These are phyloP conservation scores for Lingula anatina DNA, from an alignment of 2,888 invertebrate species.

Conservation along the genomic window DNA sequence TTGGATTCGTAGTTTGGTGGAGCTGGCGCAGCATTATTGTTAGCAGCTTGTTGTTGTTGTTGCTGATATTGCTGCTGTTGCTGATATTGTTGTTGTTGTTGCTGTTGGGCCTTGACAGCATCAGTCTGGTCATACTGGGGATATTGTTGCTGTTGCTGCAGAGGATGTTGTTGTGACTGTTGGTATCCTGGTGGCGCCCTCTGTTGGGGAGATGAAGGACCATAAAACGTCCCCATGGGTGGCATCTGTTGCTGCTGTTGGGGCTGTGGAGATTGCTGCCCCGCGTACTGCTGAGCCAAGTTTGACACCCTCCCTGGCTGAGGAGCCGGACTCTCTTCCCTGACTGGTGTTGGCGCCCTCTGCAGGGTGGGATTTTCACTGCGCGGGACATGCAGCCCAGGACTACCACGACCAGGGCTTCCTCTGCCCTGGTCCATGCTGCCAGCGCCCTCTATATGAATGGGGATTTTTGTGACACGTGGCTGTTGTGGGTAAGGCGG, in stretches of 20 bases:
- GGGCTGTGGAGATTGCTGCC: constrained; percentile 11
- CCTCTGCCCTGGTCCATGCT: no score
- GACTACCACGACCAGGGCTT: no score
- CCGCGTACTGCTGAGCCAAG: constrained; percentile 4
- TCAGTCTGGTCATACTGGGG: constrained; percentile 1
- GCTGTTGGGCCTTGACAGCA: constrained; percentile 1
- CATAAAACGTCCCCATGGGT: no score
- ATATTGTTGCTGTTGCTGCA: not conserved
- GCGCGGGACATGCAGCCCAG: no score
- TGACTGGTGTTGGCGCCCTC: constrained; percentile 7
- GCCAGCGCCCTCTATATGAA: no score
- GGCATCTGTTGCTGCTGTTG: constrained; percentile 10
- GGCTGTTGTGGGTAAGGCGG: constrained; percentile 3
- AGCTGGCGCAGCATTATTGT: constrained; percentile 1
- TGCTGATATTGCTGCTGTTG: constrained; percentile 1
- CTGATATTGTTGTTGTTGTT: constrained; percentile 5
- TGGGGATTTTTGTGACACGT: no score
- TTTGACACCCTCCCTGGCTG: constrained; percentile 2
- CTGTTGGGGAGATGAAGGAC: not conserved
- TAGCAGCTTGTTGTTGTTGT: constrained; percentile 4
- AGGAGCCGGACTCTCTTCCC: not conserved
- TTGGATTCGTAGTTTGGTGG: not conserved
- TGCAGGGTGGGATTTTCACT: constrained; percentile 7
- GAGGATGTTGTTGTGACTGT: constrained; percentile 1
- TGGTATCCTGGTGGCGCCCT: no score